Conservation (phyloP, 1,140 invertebrate species). For the Glomeris maerens region DNA sequence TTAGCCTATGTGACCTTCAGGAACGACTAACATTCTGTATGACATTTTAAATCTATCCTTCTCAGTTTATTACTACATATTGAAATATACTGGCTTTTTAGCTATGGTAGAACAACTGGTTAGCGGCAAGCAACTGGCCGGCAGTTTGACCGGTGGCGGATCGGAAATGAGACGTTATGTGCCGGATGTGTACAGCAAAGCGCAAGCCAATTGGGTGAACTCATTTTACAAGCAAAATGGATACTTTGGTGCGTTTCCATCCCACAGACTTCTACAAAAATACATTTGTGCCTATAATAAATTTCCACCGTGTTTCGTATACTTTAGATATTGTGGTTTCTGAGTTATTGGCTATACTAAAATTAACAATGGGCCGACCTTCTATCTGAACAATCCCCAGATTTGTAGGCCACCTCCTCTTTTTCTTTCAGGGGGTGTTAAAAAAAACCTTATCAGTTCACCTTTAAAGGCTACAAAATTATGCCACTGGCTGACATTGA, state of each 20-base stretch:
- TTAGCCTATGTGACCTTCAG: slow-evolving; percentile 60
- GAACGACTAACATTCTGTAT: slow-evolving; percentile 69
- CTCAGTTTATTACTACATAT: neutral
- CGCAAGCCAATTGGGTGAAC: slow-evolving; percentile 75
- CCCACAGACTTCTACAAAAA: too few relatives aligned
- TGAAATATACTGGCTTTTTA: slow-evolving; percentile 22
- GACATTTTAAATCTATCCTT: slow-evolving; percentile 6
- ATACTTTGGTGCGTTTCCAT: slow-evolving; percentile 51
- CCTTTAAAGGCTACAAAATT: too few relatives aligned
- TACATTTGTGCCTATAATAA: too few relatives aligned
- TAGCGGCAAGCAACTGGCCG: slow-evolving; percentile 52
- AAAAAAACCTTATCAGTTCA: too few relatives aligned
- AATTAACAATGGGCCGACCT: too few relatives aligned
- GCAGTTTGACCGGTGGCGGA: slow-evolving; percentile 60
- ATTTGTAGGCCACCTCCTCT: too few relatives aligned
- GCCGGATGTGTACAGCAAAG: slow-evolving; percentile 74
- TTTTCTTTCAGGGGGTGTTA: too few relatives aligned
- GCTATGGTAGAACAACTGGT: slow-evolving; percentile 48
- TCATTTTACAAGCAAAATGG: slow-evolving; percentile 88
- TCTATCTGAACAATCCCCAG: too few relatives aligned
- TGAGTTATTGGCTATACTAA: too few relatives aligned
- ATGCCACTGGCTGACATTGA: too few relatives aligned
- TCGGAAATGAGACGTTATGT: slow-evolving; percentile 58
- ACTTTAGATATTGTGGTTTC: too few relatives aligned
- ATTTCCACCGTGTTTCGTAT: too few relatives aligned